Evolutionary conservation across 1,140 invertebrate genomes (phyloP), one percentile per base, ranked within the genome.

Genomic region (Drosophila malerkotliana): DNA sequence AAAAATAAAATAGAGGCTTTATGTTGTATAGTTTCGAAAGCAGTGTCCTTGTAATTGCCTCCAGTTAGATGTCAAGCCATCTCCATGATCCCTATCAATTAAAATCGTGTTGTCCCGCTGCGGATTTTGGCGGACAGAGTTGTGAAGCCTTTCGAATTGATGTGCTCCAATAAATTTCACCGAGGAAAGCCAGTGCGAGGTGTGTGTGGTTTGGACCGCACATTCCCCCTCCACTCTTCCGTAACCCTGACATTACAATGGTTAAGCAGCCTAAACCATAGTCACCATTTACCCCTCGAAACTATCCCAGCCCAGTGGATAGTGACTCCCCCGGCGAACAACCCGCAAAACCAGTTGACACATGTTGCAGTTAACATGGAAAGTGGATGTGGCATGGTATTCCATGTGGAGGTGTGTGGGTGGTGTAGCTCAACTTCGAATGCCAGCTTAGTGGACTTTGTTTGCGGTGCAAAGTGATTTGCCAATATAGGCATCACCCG

Each of bases 391-490:
- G 66, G 51, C 55, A 66, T 44, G 34, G 56, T 54, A 48, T 58
- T 39, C 26, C 64, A 12, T 47, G 39, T 47, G 68, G 26, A 28
- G 26, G 26, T 5, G 26, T 7, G 5, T 28, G 5, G 26, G 26
- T 28, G 48, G 45, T 21, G 37, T 2, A 12, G 30, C 37, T 49
- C 41, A 18, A 34, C 54, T 41, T 45, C 64, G 49, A 60, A 21
- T 72, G 52, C 58, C 73, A 49, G 51, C 44, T 44, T 34, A 68
- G 44, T 66, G 75, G 54, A 49, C 49, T 74, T 37, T 73, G 68
- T 79, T 79, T 79, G 77, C 69, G 58, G 62, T 68, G 45, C 34
- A 74, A 63, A 79, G 69, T 79, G 76, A 74, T 74, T 73, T 72
- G 57, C 55, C 67, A 72, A 72, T 78, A 78, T 57, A 49, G 41